These are phyloP conservation scores for Laticauda laticaudata DNA, from an alignment of 2,113 vertebrate genomes.

Conservation along the genomic window DNA sequence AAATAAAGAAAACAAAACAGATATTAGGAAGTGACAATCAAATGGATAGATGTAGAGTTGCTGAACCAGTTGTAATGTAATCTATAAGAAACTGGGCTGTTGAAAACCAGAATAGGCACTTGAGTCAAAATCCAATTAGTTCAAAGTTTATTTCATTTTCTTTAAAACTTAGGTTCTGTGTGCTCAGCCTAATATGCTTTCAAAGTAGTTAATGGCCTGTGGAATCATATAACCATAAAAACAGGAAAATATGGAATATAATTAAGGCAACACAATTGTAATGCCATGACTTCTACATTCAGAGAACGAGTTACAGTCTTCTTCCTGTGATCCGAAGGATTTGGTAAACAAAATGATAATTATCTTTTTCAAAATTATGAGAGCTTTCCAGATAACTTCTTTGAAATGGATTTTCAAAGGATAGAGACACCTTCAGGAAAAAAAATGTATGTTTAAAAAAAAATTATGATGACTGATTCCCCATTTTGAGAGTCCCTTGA, in stretches of 20 bases:
- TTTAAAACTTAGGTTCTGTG: background rate
- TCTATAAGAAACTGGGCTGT: background rate
- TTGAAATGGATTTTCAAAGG: background rate
- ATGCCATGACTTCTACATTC: background rate
- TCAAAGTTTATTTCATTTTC: background rate
- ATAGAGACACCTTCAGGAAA: background rate
- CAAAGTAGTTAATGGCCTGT: background rate
- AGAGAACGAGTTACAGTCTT: background rate
- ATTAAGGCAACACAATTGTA: background rate
- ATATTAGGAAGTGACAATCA: background rate
- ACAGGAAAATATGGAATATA: background rate
- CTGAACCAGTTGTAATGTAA: background rate
- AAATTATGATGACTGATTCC: background rate
- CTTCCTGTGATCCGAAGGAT: background rate
- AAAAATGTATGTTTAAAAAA: background rate
- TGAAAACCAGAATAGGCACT: background rate
- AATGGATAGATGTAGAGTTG: background rate
- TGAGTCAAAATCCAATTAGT: background rate
- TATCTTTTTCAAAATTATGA: background rate
- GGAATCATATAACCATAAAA: background rate
- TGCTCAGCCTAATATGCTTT: background rate
- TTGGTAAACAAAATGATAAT: background rate
- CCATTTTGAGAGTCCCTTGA: background rate
- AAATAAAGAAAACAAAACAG: background rate
- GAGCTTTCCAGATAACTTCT: background rate